Percentiles rank a stretch among this genome's conserved stretches.
phyloP scores from a whole-genome alignment of 2,888 invertebrate species.

The Agriotes lineatus region DNA sequence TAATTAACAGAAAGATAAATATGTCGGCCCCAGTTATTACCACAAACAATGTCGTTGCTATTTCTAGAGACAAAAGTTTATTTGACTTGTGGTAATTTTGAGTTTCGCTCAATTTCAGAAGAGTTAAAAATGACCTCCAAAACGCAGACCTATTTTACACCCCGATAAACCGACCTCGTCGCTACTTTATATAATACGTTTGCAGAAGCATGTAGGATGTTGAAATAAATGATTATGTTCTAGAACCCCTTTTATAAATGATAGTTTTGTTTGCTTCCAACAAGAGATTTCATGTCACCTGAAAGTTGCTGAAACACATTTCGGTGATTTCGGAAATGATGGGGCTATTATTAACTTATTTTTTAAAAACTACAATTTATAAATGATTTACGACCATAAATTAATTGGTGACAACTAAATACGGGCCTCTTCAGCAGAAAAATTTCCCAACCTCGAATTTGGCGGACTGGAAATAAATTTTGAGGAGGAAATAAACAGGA shows the following conservation, averaged over 20 bases:
- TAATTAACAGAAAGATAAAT: too few relatives aligned
- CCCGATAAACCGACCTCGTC: neutral
- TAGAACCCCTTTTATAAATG: slow-evolving; percentile 9
- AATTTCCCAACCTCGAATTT: too few relatives aligned
- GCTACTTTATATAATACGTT: slow-evolving; percentile 10
- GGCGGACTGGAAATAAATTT: too few relatives aligned
- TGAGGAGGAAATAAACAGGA: too few relatives aligned
- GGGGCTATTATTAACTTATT: neutral
- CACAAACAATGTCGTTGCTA: too few relatives aligned
- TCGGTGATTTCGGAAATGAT: neutral
- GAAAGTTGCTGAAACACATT: slow-evolving; percentile 4
- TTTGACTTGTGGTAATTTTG: too few relatives aligned
- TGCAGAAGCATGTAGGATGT: neutral
- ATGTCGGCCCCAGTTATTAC: too few relatives aligned
- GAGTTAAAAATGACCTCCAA: neutral
- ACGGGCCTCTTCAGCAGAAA: too few relatives aligned
- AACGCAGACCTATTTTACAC: neutral
- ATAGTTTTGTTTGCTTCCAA: slow-evolving; percentile 1
- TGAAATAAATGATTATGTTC: slow-evolving; percentile 10
- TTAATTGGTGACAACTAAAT: too few relatives aligned
- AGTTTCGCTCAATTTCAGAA: too few relatives aligned
- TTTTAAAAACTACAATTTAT: neutral
- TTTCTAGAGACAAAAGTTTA: too few relatives aligned
- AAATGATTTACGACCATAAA: too few relatives aligned
- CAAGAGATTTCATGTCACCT: neutral